phyloP scores from a whole-genome alignment of 37 sponge, comb jelly and placozoan genomes.

The Oopsacas minuta region DNA sequence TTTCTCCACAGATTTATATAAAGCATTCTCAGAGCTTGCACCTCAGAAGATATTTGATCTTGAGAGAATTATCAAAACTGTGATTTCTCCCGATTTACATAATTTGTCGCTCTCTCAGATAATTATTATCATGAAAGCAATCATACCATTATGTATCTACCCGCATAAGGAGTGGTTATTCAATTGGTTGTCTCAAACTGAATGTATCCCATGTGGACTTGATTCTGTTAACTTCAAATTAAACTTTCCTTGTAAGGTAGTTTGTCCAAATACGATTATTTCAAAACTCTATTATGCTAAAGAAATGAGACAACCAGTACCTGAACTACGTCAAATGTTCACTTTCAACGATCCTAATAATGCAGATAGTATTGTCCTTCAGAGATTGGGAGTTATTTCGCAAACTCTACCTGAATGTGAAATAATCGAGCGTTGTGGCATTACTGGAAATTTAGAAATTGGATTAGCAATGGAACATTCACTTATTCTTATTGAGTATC shows the following conservation, averaged over 20 bases:
- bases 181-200: not conserved
- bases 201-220: constrained; percentile 14
- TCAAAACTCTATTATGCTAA: not conserved
- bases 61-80: not conserved
- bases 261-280: not conserved
- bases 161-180: not conserved
- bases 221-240: not conserved
- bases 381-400: not conserved
- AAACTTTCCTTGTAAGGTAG: not conserved
- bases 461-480: not conserved
- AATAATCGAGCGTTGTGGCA: not conserved
- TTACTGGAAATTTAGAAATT: not conserved
- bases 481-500: not conserved
- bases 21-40: not conserved
- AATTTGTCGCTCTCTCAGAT: not conserved
- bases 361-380: not conserved
- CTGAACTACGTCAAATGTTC: not conserved
- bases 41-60: not conserved
- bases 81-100: not conserved
- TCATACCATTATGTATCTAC: not conserved
- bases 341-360: not conserved
- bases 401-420: not conserved
- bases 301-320: not conserved
- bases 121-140: not conserved
- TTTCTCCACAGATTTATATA: not conserved